Conservation (phyloP, 2,888 invertebrate genomes). For the Vannuccia rotundouncinata region DNA sequence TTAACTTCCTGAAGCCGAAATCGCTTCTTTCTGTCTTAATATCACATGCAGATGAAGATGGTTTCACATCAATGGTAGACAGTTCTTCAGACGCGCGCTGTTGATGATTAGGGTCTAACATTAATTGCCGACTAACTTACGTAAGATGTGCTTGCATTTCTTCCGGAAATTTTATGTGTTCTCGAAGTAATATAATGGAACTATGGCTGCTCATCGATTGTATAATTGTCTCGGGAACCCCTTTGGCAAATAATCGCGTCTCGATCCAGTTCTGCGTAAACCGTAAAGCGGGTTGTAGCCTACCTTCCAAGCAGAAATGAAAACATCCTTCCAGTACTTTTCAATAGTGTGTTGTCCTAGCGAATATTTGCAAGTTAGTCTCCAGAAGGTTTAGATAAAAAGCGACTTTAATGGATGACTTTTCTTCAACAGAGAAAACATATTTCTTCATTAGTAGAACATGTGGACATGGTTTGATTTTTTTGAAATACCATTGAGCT, state of each 20-base stretch:
- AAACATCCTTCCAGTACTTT: not conserved
- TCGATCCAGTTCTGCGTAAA: slow-evolving; percentile 4
- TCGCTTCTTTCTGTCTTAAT: too few relatives aligned
- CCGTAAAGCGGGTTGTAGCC: not conserved
- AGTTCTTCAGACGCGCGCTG: slow-evolving; percentile 7
- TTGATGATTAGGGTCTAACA: slow-evolving; percentile 14
- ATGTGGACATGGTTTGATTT: not conserved
- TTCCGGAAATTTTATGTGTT: not conserved
- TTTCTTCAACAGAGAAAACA: slow-evolving; percentile 11
- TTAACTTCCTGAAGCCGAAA: too few relatives aligned
- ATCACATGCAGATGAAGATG: too few relatives aligned
- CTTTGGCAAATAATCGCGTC: too few relatives aligned
- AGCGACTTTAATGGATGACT: not conserved
- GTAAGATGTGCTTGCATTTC: not conserved
- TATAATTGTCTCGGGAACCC: too few relatives aligned
- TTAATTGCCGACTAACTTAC: not conserved
- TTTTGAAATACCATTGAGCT: not conserved
- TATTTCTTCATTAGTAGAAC: slow-evolving; percentile 2
- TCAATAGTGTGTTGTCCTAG: slow-evolving; percentile 14
- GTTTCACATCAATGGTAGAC: slow-evolving; percentile 10
- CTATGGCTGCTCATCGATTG: too few relatives aligned
- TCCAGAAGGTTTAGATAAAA: slow-evolving; percentile 13
- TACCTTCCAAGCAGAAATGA: not conserved
- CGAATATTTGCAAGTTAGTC: not conserved
- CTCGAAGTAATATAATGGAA: too few relatives aligned